phyloP scores from a whole-genome alignment of 2,113 vertebrate species.

The Corythornis cristatus region DNA sequence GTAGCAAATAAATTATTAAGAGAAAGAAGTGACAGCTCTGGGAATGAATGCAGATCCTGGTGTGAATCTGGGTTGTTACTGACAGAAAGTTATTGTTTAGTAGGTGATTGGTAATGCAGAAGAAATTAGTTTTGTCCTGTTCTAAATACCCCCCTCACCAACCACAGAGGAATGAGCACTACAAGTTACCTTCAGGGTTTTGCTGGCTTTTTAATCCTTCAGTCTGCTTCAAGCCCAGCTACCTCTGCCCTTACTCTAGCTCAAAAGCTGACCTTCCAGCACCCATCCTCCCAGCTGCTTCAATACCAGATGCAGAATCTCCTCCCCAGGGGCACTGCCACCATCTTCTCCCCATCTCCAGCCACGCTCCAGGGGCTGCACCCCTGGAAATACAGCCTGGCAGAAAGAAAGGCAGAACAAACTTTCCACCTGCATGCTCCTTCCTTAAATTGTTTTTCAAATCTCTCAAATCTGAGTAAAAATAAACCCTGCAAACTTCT shows the following conservation, averaged over 20 bases:
- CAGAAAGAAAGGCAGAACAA: not conserved
- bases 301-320: rapidly evolving
- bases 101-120: not conserved
- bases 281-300: not conserved
- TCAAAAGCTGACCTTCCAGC: not conserved
- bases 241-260: not conserved
- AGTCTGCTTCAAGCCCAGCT: not conserved
- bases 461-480: not conserved
- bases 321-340: not conserved
- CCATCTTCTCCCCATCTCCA: not conserved
- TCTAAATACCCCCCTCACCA: not conserved
- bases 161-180: not conserved
- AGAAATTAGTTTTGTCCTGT: not conserved
- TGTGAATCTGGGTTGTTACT: not conserved
- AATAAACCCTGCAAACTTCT: not conserved
- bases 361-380: not conserved
- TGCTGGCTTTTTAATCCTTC: not conserved
- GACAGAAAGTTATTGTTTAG: slow-evolving; percentile 5
- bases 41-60: slow-evolving; percentile 9
- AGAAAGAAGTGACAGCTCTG: slow-evolving; percentile 27
- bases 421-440: not conserved
- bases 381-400: not conserved
- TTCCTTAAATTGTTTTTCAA: not conserved
- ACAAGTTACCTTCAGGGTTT: not conserved
- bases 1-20: slow-evolving; percentile 53